These are phyloP conservation scores for Nothocercus julius DNA, from an alignment of 2,113 vertebrate species.

Conservation along the genomic window DNA sequence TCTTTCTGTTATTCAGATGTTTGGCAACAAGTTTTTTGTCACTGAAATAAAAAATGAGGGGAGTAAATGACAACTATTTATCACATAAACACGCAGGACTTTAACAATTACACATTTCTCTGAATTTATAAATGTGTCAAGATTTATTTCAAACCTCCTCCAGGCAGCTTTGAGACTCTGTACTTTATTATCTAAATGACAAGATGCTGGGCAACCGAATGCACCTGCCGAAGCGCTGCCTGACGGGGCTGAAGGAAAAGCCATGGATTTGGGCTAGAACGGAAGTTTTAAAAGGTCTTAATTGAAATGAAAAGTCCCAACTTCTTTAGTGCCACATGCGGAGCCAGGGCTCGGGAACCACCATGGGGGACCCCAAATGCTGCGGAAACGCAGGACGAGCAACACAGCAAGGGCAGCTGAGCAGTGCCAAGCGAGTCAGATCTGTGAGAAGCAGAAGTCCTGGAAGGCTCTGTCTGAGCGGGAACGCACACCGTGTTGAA, in stretches of 20 bases:
- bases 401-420: neutral
- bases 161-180: neutral
- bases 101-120: slow-evolving; percentile 18
- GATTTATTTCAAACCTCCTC: slow-evolving; percentile 18
- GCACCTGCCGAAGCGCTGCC: neutral
- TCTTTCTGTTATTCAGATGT: neutral
- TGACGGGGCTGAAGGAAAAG: neutral
- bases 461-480: neutral
- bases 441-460: neutral
- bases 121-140: slow-evolving; percentile 11
- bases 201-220: neutral
- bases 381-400: no score
- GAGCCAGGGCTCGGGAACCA: no score
- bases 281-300: neutral
- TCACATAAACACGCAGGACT: neutral
- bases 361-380: no score
- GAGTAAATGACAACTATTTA: slow-evolving; percentile 16
- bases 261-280: neutral
- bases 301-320: neutral
- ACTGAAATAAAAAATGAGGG: slow-evolving; percentile 7
- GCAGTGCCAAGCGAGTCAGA: neutral
- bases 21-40: neutral
- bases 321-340: neutral
- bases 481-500: neutral
- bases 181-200: slow-evolving; percentile 37